These are phyloP conservation scores for Pachypsylla venusta DNA, from an alignment of 1,140 invertebrate species.

Conservation along the genomic window DNA sequence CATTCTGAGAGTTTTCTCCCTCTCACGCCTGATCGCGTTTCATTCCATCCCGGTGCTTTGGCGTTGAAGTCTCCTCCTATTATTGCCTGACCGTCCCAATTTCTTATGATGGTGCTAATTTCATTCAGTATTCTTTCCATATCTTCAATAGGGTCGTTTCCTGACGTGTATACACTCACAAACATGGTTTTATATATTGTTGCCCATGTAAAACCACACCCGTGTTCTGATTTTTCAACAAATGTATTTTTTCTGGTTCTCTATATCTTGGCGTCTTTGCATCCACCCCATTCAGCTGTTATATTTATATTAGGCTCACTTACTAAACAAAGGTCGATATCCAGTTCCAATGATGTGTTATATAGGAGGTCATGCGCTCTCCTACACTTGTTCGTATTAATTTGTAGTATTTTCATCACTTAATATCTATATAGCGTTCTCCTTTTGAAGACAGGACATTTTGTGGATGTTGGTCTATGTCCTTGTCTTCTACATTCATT, in stretches of 20 bases:
- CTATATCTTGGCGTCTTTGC: background rate
- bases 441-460: background rate
- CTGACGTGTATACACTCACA: background rate
- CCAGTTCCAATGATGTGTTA: background rate
- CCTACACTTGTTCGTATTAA: background rate
- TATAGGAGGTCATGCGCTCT: background rate
- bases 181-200: background rate
- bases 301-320: background rate
- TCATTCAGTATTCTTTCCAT: background rate
- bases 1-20: background rate
- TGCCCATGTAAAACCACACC: background rate
- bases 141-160: background rate
- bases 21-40: background rate
- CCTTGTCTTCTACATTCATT: background rate
- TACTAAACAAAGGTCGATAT: background rate
- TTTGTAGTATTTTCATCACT: conserved; percentile 6
- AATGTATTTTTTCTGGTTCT: background rate
- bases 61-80: conserved; percentile 7
- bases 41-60: background rate
- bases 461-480: background rate
- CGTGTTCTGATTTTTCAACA: background rate
- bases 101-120: background rate
- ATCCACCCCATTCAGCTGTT: background rate
- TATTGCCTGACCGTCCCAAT: background rate
- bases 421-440: background rate